Evolutionary conservation across 1,140 invertebrate species (phyloP), one percentile per base, ranked within the genome.

Genomic region (Pseudobourletiella spinata): DNA sequence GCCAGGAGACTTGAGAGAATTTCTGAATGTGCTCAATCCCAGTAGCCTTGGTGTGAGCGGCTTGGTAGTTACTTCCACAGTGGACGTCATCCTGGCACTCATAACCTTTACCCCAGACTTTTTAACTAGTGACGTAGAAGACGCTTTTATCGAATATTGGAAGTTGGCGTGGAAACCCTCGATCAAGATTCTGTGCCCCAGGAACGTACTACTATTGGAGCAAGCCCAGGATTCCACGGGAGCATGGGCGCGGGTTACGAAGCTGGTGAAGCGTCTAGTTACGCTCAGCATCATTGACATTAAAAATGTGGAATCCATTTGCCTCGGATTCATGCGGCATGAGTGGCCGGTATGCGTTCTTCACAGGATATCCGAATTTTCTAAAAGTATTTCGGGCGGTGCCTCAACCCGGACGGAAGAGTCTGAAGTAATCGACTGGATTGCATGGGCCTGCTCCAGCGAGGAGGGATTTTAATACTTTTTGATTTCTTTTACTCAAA

Each of bases 171-270:
- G 59, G 59, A 64, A 52, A 14, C 11, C 16, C n/a, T 59, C 32
- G 24, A 26, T 26, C 18, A 68, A 32, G 30, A 59, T 79, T 52
- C 59, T 80, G 8, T 73, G 75, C 64, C 73, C 77, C 1, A 71
- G 76, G 57, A 79, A 80, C 65, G 67, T 79, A 46, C 68, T 76
- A 59, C 61, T 79, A 18, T 52, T 79, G 1, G 68, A 70, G 8
- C 69, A 74, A 60, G 69, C 79, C 16, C 28, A 32, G 24, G 39
- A 54, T 18, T 56, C 61, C 14, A 30, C 59, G 18, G 29, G 28
- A 8, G 64, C 66, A 0, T 70, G 66, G 66, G 50, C 43, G 25
- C 57, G 44, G 15, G 20, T 70, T 11, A 39, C 48, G 2, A 54
- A 14, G 26, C 43, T 71, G 6, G 54, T 68, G 11, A 59, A 57